Conservation (phyloP, 2,797 vertebrate species). For the Eupleurogrammus muticus region DNA sequence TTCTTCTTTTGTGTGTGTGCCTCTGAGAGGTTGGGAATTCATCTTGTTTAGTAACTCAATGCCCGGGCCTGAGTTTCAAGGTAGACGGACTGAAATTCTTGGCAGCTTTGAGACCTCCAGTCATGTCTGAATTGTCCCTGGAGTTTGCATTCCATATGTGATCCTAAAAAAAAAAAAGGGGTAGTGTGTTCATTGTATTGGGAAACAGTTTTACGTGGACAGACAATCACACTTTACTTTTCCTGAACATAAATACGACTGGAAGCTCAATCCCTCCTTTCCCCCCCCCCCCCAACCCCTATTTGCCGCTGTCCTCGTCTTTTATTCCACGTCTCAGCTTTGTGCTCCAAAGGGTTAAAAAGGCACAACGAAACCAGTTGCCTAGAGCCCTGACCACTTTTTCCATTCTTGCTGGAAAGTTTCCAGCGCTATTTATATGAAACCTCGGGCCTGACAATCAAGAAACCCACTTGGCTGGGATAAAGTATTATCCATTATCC, state of each 20-base stretch:
- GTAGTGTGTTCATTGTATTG: neutral
- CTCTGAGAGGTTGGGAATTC: slow-evolving; percentile 76
- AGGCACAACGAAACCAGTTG: slow-evolving; percentile 69
- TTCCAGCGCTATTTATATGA: slow-evolving; percentile 83
- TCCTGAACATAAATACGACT: neutral
- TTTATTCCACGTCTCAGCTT: neutral
- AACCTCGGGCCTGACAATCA: slow-evolving; percentile 71
- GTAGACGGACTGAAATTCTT: slow-evolving; percentile 24
- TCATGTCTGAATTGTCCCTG: slow-evolving; percentile 1
- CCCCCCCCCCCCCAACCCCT: neutral
- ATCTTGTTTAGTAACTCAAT: slow-evolving; percentile 63
- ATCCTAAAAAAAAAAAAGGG: neutral
- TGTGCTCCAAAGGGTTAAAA: slow-evolving; percentile 72
- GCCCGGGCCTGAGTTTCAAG: slow-evolving; percentile 35
- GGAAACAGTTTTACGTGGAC: neutral
- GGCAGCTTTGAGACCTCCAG: slow-evolving; percentile 17
- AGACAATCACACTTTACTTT: neutral
- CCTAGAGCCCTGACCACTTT: slow-evolving; percentile 78
- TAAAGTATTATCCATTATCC: slow-evolving; percentile 58
- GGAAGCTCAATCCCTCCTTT: neutral
- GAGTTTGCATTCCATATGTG: slow-evolving; percentile 4
- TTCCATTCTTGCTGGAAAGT: slow-evolving; percentile 82
- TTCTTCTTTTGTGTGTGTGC: slow-evolving; percentile 68
- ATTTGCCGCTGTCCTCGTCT: slow-evolving; percentile 7
- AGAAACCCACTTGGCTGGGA: slow-evolving; percentile 59